A percentile compares a stretch with the other conserved stretches of the same genome.
Conservation (phyloP, 2,113 vertebrate genomes). For the Strix aluco region DNA sequence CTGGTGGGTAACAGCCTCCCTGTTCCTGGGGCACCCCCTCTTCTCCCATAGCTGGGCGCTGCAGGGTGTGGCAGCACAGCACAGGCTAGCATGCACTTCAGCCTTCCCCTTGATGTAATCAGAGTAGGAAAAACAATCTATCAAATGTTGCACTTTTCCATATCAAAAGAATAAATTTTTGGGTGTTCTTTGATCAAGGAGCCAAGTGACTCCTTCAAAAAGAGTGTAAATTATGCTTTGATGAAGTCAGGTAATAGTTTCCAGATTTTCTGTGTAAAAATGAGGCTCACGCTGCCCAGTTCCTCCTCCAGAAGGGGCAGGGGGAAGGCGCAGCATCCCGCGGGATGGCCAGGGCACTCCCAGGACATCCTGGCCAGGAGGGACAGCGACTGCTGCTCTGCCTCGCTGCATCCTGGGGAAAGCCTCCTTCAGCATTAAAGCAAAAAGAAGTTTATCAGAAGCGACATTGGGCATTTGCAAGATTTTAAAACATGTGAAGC, state of each 20-base stretch:
- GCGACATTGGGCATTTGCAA: too few species aligned
- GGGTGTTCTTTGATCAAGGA: neutral
- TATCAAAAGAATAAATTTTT: neutral
- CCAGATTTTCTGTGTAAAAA: too few species aligned
- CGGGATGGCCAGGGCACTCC: neutral
- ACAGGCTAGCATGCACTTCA: rapidly evolving
- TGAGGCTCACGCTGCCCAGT: neutral
- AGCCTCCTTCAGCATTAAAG: neutral
- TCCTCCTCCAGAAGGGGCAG: neutral
- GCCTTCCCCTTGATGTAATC: neutral
- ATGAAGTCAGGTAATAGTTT: neutral
- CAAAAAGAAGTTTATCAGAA: neutral
- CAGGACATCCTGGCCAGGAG: neutral
- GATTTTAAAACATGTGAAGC: neutral
- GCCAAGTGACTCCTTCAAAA: neutral
- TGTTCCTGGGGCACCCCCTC: neutral
- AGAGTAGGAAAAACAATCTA: neutral
- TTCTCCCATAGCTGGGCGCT: rapidly evolving
- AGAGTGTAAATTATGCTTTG: neutral
- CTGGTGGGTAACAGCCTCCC: neutral
- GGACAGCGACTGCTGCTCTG: neutral
- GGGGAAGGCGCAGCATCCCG: rapidly evolving
- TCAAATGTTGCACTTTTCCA: neutral
- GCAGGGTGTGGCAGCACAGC: neutral
- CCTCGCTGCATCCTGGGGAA: rapidly evolving